These are phyloP conservation scores for Pipa parva DNA, from an alignment of 2,113 vertebrate species.

Conservation along the genomic window DNA sequence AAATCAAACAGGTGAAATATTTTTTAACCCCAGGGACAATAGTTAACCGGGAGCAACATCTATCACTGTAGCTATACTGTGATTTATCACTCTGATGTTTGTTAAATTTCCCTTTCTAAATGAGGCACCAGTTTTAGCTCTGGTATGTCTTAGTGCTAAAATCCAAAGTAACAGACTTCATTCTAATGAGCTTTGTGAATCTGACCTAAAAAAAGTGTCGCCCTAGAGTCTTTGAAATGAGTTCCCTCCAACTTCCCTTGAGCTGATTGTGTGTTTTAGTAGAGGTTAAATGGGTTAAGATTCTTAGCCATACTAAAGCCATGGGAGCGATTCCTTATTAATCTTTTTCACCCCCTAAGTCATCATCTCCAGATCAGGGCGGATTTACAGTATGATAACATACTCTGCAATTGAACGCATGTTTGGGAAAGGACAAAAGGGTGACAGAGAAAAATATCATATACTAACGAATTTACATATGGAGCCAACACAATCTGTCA, in stretches of 20 bases:
- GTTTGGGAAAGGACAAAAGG: slow-evolving; percentile 56
- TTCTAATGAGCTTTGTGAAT: slow-evolving; percentile 61
- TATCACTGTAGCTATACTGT: too few relatives aligned
- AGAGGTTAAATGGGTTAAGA: slow-evolving; percentile 88
- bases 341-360: slow-evolving; percentile 86
- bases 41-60: too few relatives aligned
- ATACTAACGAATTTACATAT: too few relatives aligned
- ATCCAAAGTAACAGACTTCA: slow-evolving; percentile 59
- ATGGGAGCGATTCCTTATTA: slow-evolving; percentile 85
- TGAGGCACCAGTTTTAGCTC: slow-evolving; percentile 53
- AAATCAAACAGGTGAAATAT: slow-evolving; percentile 58
- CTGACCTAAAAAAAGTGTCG: slow-evolving; percentile 63
- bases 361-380: slow-evolving; percentile 84
- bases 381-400: slow-evolving; percentile 78
- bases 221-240: slow-evolving; percentile 65
- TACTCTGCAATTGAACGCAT: slow-evolving; percentile 57
- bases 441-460: slow-evolving; percentile 49
- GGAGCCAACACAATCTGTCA: too few relatives aligned
- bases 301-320: slow-evolving; percentile 86
- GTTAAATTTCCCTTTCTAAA: slow-evolving; percentile 59
- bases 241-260: slow-evolving; percentile 65
- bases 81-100: too few relatives aligned
- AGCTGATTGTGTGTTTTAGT: slow-evolving; percentile 69
- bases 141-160: slow-evolving; percentile 59
- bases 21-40: slow-evolving; percentile 43